These are phyloP conservation scores for Gallinago paraguaiae DNA, from an alignment of 2,113 vertebrate species.

Conservation along the genomic window DNA sequence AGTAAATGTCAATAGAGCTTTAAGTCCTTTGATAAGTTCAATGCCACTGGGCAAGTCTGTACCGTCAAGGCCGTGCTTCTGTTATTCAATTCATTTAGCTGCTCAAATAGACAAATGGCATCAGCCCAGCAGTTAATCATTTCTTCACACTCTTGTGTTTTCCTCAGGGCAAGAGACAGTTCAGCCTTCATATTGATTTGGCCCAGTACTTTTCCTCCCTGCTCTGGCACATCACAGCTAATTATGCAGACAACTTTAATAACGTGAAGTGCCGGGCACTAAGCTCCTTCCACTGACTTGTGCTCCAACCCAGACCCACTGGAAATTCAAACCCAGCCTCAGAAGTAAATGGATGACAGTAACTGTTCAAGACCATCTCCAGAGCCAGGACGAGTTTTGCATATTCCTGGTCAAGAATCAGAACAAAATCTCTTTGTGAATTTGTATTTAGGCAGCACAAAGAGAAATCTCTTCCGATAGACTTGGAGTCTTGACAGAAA, in stretches of 20 bases:
- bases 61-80: not conserved
- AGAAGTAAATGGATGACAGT: not conserved
- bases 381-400: not conserved
- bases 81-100: conserved; percentile 56
- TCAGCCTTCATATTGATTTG: conserved; percentile 34
- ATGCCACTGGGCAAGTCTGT: conserved; percentile 42
- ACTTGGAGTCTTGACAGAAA: not conserved
- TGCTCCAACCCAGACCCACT: not conserved
- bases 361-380: not conserved
- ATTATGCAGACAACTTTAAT: conserved; percentile 39
- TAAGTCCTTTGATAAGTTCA: conserved; percentile 55
- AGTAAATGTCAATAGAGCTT: conserved; percentile 41
- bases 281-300: not conserved
- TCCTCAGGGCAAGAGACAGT: conserved; percentile 44
- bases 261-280: not conserved
- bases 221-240: conserved; percentile 19
- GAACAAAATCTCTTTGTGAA: not conserved
- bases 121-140: conserved; percentile 56
- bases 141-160: conserved; percentile 46
- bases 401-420: not conserved
- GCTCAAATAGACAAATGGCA: conserved; percentile 65
- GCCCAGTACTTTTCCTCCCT: conserved; percentile 10
- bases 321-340: not conserved
- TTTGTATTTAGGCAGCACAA: not conserved
- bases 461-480: not conserved